Percentiles rank a stretch among this genome's conserved stretches.
phyloP scores from a whole-genome alignment of 53 echinoderm and acorn worm genomes.

The Antedon mediterranea region DNA sequence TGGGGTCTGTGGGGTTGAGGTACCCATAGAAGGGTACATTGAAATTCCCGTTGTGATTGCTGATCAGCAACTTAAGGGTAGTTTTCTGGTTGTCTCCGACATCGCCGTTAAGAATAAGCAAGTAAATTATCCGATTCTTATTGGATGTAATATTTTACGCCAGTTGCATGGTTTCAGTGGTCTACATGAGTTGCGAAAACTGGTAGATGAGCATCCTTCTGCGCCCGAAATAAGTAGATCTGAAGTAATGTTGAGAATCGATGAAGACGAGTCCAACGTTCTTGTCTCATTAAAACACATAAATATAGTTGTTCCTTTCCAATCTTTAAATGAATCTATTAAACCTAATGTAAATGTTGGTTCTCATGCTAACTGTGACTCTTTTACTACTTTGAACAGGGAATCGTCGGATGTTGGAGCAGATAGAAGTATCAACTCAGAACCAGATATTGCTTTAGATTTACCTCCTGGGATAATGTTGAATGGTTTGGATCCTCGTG shows the following conservation, averaged over 20 bases:
- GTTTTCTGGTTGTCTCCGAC: not conserved
- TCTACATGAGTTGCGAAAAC: not conserved
- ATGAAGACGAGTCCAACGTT: not conserved
- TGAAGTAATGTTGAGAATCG: not conserved
- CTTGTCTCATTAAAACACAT: not conserved
- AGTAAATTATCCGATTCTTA: not conserved
- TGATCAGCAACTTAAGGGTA: not conserved
- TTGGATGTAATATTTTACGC: not conserved
- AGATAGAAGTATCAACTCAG: not conserved
- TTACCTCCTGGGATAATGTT: not conserved
- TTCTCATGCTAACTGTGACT: no score
- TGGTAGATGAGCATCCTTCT: not conserved
- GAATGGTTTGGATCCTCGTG: not conserved
- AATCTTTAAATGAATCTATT: not conserved
- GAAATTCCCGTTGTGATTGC: not conserved
- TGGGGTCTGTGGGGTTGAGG: not conserved
- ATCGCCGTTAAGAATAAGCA: not conserved
- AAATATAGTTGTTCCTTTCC: not conserved
- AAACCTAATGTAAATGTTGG: no score
- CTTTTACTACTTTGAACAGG: no score
- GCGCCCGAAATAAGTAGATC: not conserved
- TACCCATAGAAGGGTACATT: not conserved
- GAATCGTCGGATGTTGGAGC: no score
- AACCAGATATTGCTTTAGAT: no score
- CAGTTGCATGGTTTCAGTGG: not conserved